phyloP scores from a whole-genome alignment of 2,888 invertebrate genomes.

The Athalia cordata region DNA sequence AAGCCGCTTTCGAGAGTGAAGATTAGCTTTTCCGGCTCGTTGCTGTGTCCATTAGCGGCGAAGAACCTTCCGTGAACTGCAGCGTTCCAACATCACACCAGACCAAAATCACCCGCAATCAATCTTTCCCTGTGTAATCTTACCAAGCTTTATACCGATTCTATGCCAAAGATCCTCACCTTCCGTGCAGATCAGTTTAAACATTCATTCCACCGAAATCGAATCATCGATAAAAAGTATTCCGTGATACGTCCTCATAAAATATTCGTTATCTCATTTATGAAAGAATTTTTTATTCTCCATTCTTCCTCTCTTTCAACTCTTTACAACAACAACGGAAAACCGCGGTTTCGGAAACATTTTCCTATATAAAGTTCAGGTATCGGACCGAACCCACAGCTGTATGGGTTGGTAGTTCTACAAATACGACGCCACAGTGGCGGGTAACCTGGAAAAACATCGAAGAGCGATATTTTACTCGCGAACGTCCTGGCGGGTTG shows the following conservation, averaged over 20 bases:
- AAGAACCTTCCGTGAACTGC: slow-evolving; percentile 1
- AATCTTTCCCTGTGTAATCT: background rate
- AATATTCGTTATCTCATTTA: no score
- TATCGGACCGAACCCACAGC: background rate
- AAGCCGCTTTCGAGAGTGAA: slow-evolving; percentile 39
- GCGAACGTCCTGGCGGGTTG: slow-evolving; percentile 24
- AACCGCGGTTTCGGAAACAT: slow-evolving; percentile 9
- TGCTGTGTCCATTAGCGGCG: slow-evolving; percentile 34
- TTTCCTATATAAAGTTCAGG: slow-evolving; percentile 4
- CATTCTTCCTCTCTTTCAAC: no score
- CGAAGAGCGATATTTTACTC: slow-evolving; percentile 31
- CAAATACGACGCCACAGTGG: slow-evolving; percentile 18
- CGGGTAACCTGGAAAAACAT: slow-evolving; percentile 39
- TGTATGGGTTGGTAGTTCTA: background rate
- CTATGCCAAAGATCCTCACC: no score
- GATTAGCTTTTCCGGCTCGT: slow-evolving; percentile 39
- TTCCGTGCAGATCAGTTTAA: no score
- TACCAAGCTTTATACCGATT: no score
- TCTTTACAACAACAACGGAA: no score
- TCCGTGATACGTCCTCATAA: no score
- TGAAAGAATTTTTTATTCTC: no score
- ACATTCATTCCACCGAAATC: no score
- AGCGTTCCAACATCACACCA: background rate
- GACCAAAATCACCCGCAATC: slow-evolving; percentile 11
- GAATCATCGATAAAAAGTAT: no score